Evolutionary conservation across 2,888 invertebrate genomes (phyloP), one percentile per base, ranked within the genome.

Genomic region (Dendrolimus houi): DNA sequence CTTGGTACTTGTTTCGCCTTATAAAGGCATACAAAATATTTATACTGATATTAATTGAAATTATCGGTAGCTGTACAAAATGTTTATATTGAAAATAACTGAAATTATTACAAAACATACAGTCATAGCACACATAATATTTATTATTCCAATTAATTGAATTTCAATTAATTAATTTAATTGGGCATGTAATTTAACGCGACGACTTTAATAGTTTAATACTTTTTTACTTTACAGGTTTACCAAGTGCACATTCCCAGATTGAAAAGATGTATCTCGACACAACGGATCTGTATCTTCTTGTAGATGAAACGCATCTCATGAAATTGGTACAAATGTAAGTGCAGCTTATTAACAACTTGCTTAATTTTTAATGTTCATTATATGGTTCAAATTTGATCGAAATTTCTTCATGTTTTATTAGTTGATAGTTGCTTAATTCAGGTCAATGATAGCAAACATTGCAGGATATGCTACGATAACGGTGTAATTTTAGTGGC

Each of bases 251-350:
- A 75, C 79, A 85, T 76, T 79, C 84, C 69, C 81, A 87, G 64
- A 64, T 76, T 64, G 79, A 84, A 41, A 85, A 79, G 64, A 71
- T 94, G 66, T 89, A 83, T 60, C 76, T 94, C 55, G 92, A 93
- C 55, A 72, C 81, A 54, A 91, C 92, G 64, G 94, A 94, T 77
- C 72, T 95, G 59, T 90, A 85, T 60, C 79, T 95, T 47, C 79
- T 92, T 52, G 85, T 94, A 47, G 91, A 93, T 63, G 81, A 90
- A 63, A 91, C 91, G 12, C 83, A 86, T 62, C 81, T 87, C 7
- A 91, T 94, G 70, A 85, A 88, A 66, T 76, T 94, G 60, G 74
- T 87, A 56, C 82, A 93, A 72, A 88, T 87, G 94, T 95, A 87
- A 92, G 93, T 92, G 70, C 54, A 10, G 7, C 40, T 41, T 29